These are phyloP conservation scores for Drosophila triauraria DNA, from an alignment of 1,140 invertebrate species.

Conservation along the genomic window DNA sequence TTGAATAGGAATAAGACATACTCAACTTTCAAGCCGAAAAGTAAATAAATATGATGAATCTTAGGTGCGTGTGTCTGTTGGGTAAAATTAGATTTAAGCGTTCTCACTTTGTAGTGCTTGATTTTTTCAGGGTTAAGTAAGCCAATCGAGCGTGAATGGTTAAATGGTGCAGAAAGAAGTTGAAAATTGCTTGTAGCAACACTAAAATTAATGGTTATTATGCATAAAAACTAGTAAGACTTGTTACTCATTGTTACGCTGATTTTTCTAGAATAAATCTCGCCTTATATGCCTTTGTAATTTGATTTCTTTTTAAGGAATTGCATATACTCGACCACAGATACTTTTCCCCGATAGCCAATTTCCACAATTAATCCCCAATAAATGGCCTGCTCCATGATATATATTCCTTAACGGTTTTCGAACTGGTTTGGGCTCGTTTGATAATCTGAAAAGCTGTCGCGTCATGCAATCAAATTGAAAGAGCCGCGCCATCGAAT, in stretches of 20 bases:
- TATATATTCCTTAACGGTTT: slow-evolving; percentile 48
- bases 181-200: background rate
- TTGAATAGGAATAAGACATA: slow-evolving; percentile 21
- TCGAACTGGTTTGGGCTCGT: background rate
- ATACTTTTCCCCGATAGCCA: slow-evolving; percentile 40
- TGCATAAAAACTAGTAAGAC: background rate
- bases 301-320: slow-evolving; percentile 9
- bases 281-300: slow-evolving; percentile 5
- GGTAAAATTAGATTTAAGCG: slow-evolving; percentile 55
- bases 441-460: slow-evolving; percentile 58
- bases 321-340: background rate
- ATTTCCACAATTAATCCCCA: slow-evolving; percentile 41
- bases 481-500: slow-evolving; percentile 31
- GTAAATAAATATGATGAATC: slow-evolving; percentile 45
- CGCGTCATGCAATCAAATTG: slow-evolving; percentile 65
- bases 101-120: slow-evolving; percentile 19
- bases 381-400: slow-evolving; percentile 22
- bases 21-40: slow-evolving; percentile 29
- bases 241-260: no score
- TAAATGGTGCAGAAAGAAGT: slow-evolving; percentile 18
- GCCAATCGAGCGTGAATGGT: slow-evolving; percentile 48
- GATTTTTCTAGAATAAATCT: background rate
- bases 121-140: slow-evolving; percentile 64
- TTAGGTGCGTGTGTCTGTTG: slow-evolving; percentile 17
- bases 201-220: slow-evolving; percentile 5